These are phyloP conservation scores for Peromyscus californicus DNA, from an alignment of 2,113 vertebrate genomes.

Conservation along the genomic window DNA sequence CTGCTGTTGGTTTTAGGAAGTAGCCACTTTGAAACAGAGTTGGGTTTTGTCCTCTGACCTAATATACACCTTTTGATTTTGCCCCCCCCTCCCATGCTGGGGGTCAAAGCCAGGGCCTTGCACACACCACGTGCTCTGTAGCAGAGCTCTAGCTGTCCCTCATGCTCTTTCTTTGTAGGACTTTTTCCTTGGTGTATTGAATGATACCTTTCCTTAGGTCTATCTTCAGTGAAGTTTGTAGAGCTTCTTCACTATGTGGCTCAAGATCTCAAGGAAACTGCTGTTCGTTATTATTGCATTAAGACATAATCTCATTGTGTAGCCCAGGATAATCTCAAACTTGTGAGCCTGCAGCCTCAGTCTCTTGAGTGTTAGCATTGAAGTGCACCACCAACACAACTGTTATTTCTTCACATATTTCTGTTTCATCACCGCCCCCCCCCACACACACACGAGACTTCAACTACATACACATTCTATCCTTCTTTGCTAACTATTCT, in stretches of 20 bases:
- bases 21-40: constrained; percentile 23
- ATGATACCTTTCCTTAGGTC: not conserved
- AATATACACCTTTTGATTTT: not conserved
- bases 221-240: not conserved
- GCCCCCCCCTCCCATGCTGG: too few relatives aligned
- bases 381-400: not conserved
- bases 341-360: not conserved
- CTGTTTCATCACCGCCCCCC: not conserved
- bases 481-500: constrained; percentile 2
- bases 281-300: not conserved
- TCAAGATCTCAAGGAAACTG: constrained; percentile 14
- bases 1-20: not conserved
- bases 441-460: not conserved
- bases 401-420: not conserved
- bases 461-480: not conserved
- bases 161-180: not conserved
- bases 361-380: not conserved
- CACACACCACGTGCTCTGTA: not conserved
- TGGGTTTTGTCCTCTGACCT: constrained; percentile 29
- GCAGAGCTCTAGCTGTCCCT: not conserved
- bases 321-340: not conserved
- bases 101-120: not conserved
- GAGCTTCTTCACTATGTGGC: constrained; percentile 3
- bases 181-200: not conserved
- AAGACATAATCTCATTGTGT: not conserved